phyloP scores from a whole-genome alignment of 2,113 vertebrate genomes.

The Ophthalmolycus amberensis region DNA sequence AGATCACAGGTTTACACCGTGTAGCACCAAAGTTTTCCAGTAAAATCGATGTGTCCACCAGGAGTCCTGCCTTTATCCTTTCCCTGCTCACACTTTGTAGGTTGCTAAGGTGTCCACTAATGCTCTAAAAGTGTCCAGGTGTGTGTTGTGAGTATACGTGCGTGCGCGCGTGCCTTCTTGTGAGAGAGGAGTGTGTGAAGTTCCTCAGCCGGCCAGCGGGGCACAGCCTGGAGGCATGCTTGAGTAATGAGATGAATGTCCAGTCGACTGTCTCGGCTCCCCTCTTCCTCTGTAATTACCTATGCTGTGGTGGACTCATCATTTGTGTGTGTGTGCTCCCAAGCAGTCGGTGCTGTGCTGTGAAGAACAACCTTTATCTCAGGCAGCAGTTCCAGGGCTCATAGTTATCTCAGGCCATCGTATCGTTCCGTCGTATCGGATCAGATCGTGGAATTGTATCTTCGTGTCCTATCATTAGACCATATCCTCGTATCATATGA shows the following conservation, averaged over 20 bases:
- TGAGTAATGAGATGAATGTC: conserved; percentile 55
- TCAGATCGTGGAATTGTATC: no score
- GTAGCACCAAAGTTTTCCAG: background rate
- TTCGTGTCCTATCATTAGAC: no score
- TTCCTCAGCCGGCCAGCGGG: conserved; percentile 29
- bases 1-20: conserved; percentile 6
- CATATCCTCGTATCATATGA: no score
- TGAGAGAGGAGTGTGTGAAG: conserved; percentile 13
- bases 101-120: background rate
- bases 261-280: conserved; percentile 52
- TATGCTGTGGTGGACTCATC: conserved; percentile 1
- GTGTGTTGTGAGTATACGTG: background rate
- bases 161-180: no score
- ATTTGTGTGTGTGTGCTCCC: background rate
- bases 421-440: no score
- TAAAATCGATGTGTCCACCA: background rate
- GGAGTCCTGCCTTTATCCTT: background rate
- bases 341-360: background rate
- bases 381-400: background rate
- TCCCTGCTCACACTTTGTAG: background rate
- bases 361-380: conserved; percentile 4
- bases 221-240: conserved; percentile 34
- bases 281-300: conserved; percentile 60
- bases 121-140: background rate
- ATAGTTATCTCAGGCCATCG: background rate